phyloP scores from a whole-genome alignment of 2,888 invertebrate species.

The Parnassius apollo region DNA sequence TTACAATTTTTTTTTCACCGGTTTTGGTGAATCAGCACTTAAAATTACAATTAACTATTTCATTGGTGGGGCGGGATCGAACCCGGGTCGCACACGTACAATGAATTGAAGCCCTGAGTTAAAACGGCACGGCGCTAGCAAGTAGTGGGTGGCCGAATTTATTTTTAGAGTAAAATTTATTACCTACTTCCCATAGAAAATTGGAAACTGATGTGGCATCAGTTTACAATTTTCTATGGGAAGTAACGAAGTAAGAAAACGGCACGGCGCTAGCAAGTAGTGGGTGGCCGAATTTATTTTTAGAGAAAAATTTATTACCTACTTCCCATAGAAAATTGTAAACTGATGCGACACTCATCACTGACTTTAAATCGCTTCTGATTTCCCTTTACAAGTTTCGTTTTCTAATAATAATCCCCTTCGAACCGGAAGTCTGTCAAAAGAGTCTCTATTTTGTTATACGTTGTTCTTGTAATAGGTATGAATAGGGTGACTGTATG shows the following conservation, averaged over 20 bases:
- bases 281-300: slow-evolving; percentile 3
- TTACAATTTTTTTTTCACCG: too few relatives aligned
- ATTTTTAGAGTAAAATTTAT: slow-evolving; percentile 13
- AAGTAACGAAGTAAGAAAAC: too few relatives aligned
- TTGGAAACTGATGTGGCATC: not conserved
- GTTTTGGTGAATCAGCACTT: too few relatives aligned
- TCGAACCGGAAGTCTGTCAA: slow-evolving; percentile 3
- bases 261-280: not conserved
- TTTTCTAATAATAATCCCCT: slow-evolving; percentile 1
- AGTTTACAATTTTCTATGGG: too few relatives aligned
- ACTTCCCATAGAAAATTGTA: slow-evolving; percentile 6
- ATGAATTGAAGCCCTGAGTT: too few relatives aligned
- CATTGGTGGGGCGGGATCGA: too few relatives aligned
- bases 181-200: slow-evolving; percentile 5
- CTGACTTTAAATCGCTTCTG: slow-evolving; percentile 2
- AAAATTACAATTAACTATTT: too few relatives aligned
- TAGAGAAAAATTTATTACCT: slow-evolving; percentile 10
- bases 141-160: slow-evolving; percentile 3
- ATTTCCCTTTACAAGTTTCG: slow-evolving; percentile 9
- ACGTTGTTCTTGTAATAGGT: too few relatives aligned
- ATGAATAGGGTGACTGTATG: too few relatives aligned
- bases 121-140: too few relatives aligned
- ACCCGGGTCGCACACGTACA: too few relatives aligned
- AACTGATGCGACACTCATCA: not conserved
- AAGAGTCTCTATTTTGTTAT: too few relatives aligned